Conservation (phyloP, 1,140 invertebrate species). For the Drosophila ambigua region DNA sequence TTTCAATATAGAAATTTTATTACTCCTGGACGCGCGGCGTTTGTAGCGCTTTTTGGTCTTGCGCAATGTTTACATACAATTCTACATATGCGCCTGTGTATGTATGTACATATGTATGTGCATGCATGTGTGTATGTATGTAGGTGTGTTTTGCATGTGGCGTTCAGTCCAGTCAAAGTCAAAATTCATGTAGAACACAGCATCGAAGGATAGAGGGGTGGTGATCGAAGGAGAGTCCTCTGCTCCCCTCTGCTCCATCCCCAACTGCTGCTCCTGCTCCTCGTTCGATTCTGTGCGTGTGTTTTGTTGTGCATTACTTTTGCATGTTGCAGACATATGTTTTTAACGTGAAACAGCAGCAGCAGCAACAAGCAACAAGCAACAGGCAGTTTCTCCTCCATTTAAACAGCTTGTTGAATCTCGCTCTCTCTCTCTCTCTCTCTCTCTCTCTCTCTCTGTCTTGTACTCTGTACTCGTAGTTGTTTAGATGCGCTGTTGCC, state of each 20-base stretch:
- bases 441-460: no score
- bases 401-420: conserved; percentile 12
- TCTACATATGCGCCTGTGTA: conserved; percentile 3
- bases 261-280: not conserved
- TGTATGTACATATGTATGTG: not conserved
- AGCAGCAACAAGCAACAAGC: conserved; percentile 48
- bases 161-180: conserved; percentile 65
- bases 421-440: not conserved
- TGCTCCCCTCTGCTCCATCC: no score
- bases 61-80: conserved; percentile 78
- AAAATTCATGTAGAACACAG: conserved; percentile 69
- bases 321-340: conserved; percentile 82
- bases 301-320: conserved; percentile 75
- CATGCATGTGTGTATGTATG: not conserved
- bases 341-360: conserved; percentile 32
- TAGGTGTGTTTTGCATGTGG: no score
- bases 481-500: conserved; percentile 15
- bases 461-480: conserved; percentile 1
- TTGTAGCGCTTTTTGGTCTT: conserved; percentile 34
- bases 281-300: conserved; percentile 12
- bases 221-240: no score
- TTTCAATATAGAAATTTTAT: conserved; percentile 62
- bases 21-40: conserved; percentile 14
- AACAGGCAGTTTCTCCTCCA: conserved; percentile 61
- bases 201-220: not conserved